phyloP scores from a whole-genome alignment of 2,113 vertebrate genomes.

The Andinoacara biseriatus region DNA sequence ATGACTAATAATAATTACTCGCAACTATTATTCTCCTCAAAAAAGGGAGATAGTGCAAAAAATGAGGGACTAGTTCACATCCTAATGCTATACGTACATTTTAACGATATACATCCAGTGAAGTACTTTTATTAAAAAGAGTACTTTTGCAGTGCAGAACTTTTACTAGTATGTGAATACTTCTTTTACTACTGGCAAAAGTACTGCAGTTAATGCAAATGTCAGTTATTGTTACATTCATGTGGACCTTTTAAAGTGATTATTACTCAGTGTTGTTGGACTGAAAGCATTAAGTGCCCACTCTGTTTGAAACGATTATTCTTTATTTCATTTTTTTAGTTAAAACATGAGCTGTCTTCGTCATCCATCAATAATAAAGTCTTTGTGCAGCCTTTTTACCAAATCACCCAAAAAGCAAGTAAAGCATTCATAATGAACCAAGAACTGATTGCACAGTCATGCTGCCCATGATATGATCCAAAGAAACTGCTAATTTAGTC shows the following conservation, averaged over 20 bases:
- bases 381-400: conserved; percentile 22
- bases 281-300: no score
- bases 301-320: no score
- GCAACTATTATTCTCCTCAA: not conserved
- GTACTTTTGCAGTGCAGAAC: not conserved
- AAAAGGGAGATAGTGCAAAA: not conserved
- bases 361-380: conserved; percentile 10
- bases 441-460: not conserved
- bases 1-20: no score
- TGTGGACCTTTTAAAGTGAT: no score
- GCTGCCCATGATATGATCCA: not conserved
- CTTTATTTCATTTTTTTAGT: no score
- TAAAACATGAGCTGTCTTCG: no score
- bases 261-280: no score
- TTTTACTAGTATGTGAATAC: not conserved
- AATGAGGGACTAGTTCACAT: not conserved
- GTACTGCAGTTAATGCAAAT: no score
- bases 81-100: not conserved
- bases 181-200: not conserved
- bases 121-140: not conserved
- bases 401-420: conserved; percentile 23
- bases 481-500: not conserved
- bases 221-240: no score
- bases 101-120: not conserved
- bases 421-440: conserved; percentile 24